A percentile compares a stretch with the other conserved stretches of the same genome.
Conservation (phyloP, 2,113 vertebrate genomes). For the Protobothrops flavoviridis region DNA sequence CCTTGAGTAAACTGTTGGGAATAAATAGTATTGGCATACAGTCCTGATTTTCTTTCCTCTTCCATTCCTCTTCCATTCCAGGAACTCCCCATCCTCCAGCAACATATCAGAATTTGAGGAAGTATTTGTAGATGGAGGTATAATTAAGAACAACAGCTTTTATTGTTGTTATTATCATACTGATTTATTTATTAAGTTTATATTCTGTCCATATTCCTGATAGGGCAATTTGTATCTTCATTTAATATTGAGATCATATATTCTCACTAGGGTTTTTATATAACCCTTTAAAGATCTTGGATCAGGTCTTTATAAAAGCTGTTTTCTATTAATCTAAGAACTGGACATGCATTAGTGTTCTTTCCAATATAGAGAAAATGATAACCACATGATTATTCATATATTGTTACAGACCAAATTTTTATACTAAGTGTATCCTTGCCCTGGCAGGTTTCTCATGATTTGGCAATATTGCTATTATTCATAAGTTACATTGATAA, state of each 20-base stretch:
- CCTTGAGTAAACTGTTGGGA: background rate
- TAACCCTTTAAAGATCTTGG: background rate
- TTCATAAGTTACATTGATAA: background rate
- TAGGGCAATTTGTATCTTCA: background rate
- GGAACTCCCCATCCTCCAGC: background rate
- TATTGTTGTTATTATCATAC: background rate
- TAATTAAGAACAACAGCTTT: background rate
- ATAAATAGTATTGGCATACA: background rate
- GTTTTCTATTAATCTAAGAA: background rate
- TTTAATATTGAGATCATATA: background rate
- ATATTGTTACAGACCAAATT: background rate
- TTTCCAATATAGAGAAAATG: background rate
- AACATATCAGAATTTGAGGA: background rate
- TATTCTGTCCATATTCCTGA: background rate
- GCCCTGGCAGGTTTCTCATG: background rate
- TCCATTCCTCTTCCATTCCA: background rate
- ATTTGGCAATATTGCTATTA: background rate
- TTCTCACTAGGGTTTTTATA: background rate
- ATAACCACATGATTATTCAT: background rate
- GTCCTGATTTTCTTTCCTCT: background rate
- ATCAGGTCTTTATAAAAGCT: background rate
- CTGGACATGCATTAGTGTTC: background rate
- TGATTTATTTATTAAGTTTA: background rate
- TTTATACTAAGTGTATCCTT: background rate
- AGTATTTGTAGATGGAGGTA: background rate